A percentile compares a stretch with the other conserved stretches of the same genome.
phyloP scores from a whole-genome alignment of 2,888 invertebrate genomes.

The Trachelus stipa region DNA sequence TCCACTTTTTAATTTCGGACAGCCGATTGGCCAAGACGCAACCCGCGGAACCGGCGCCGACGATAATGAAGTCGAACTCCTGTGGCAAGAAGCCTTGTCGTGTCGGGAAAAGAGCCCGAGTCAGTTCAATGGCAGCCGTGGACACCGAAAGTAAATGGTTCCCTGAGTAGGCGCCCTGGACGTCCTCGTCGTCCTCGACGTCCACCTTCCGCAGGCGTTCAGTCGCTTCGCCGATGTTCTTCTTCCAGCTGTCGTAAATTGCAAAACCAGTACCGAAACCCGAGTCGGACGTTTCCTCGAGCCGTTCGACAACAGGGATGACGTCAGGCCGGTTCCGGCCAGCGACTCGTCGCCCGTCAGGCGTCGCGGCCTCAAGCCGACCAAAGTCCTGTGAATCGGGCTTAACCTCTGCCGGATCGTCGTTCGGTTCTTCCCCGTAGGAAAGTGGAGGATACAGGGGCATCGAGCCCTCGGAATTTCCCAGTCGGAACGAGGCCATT shows the following conservation, averaged over 20 bases:
- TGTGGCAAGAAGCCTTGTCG: slow-evolving; percentile 13
- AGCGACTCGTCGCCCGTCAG: slow-evolving; percentile 6
- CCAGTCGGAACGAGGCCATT: slow-evolving; percentile 26
- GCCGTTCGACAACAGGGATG: slow-evolving; percentile 14
- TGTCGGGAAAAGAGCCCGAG: not conserved
- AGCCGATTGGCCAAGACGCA: slow-evolving; percentile 69
- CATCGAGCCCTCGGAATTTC: slow-evolving; percentile 15
- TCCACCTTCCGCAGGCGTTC: not conserved
- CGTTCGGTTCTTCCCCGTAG: slow-evolving; percentile 17
- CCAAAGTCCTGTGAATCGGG: not conserved
- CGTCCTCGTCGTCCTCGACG: not conserved
- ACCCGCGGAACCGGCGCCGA: slow-evolving; percentile 72
- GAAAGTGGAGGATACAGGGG: slow-evolving; percentile 28
- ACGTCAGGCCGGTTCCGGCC: not conserved
- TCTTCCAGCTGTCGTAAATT: slow-evolving; percentile 20
- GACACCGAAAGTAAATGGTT: not conserved
- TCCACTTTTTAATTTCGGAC: slow-evolving; percentile 50
- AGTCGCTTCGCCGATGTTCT: not conserved
- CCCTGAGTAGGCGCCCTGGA: slow-evolving; percentile 7
- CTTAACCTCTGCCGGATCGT: not conserved
- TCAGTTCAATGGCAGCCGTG: not conserved
- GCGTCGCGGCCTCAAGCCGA: not conserved
- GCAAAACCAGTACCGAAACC: slow-evolving; percentile 17
- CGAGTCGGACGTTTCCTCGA: slow-evolving; percentile 1
- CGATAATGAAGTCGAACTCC: slow-evolving; percentile 68